Base-by-base conservation (phyloP, 2,888 invertebrate species). In the Artemia sp. region DNA sequence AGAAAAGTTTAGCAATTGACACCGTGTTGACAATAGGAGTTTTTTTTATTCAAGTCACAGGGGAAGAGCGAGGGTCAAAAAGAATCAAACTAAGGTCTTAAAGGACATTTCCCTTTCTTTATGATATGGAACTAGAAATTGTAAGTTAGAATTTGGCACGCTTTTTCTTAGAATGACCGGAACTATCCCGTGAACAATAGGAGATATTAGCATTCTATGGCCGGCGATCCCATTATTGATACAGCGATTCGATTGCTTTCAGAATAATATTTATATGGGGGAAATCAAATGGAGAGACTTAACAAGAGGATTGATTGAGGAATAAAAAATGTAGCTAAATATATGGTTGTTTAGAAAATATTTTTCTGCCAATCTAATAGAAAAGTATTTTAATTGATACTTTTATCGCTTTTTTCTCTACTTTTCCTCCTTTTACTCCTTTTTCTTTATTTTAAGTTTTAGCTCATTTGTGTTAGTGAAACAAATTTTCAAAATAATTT, bases 201-300 rank as follows among this genome's bases (percentile, higher is more conserved):
- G 19, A 58, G 19, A 58, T 58, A 58, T 58, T 58, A 58, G 58
- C 58, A 58, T 58, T 58, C 58, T 10, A 58, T 58, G 58, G 58
- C 19, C 58, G 14, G 14, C 58, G 58, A 58, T 58, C 58, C n/a
- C 58, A 58, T 58, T 58, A 58, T 58, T 58, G 58, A 58, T 58
- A 58, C 58, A 58, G 58, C 58, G 58, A 58, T 58, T 58, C 58
- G 19, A 58, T 58, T 58, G 58, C 58, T 58, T 58, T 24, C 58
- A n/a, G 58, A 58, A 58, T 58, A 58, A 58, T 58, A 58, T 58
- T 58, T 58, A 58, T 58, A 24, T 24, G 24, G 58, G 58, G 19
- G 19, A 19, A 58, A 14, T 19, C 58, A 58, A 19, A 14, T 19
- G 8, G 58, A 19, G 58, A 11, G 58, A 58, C n/a, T 14, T 58